Conservation (phyloP, 92 coral and sea anemone species). For the Epizoanthus illoricatus region DNA sequence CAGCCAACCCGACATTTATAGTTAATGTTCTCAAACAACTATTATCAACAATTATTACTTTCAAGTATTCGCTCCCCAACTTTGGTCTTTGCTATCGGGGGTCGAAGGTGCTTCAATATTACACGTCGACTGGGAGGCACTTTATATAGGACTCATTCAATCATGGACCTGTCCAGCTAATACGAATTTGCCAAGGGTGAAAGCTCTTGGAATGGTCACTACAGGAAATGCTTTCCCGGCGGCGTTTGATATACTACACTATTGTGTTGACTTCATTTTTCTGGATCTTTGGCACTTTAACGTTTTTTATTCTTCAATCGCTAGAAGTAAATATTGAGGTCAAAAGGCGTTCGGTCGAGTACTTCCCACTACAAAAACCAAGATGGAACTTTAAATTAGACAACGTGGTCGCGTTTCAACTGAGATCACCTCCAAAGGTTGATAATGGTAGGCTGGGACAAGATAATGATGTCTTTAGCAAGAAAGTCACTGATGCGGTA, state of each 20-base stretch:
- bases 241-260: constrained; percentile 81
- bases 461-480: constrained; percentile 13
- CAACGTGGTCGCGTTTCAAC: not conserved
- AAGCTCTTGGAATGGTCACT: not conserved
- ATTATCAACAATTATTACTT: not conserved
- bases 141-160: not conserved
- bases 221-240: constrained; percentile 65
- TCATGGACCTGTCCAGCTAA: not conserved
- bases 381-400: constrained; percentile 62
- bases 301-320: constrained; percentile 84
- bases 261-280: constrained; percentile 80
- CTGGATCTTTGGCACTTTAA: constrained; percentile 91
- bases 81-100: not conserved
- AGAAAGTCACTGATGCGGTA: not conserved
- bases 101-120: not conserved
- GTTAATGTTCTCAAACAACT: constrained; percentile 17
- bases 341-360: constrained; percentile 65
- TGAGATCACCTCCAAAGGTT: constrained; percentile 3
- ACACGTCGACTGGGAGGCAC: not conserved
- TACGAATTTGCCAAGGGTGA: not conserved
- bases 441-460: constrained; percentile 12
- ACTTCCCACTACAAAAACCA: constrained; percentile 61
- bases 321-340: constrained; percentile 83
- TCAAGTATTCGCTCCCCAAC: not conserved
- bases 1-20: constrained; percentile 1